Conservation (phyloP, 2,888 invertebrate genomes). For the Malachius bipustulatus region DNA sequence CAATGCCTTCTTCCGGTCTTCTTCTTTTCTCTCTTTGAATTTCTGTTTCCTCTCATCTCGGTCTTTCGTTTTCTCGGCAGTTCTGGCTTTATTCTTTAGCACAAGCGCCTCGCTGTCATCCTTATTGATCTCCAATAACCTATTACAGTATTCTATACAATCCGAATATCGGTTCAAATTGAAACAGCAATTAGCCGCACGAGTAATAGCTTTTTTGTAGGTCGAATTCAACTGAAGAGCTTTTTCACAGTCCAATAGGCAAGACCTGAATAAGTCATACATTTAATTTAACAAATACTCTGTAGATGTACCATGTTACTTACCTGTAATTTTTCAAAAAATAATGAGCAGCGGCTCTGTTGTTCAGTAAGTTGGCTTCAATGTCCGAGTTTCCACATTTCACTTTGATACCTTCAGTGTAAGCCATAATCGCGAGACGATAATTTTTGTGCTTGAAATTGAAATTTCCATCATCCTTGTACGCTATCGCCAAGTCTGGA, state of each 20-base stretch:
- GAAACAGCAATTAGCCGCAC: slow-evolving; percentile 65
- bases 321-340: slow-evolving; percentile 69
- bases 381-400: slow-evolving; percentile 56
- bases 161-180: slow-evolving; percentile 55
- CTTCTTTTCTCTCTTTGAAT: slow-evolving; percentile 35
- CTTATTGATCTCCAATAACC: slow-evolving; percentile 46
- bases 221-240: slow-evolving; percentile 64
- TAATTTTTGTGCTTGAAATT: slow-evolving; percentile 93
- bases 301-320: slow-evolving; percentile 11
- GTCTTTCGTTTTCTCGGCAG: slow-evolving; percentile 40
- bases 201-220: slow-evolving; percentile 63
- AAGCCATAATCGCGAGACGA: slow-evolving; percentile 64
- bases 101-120: slow-evolving; percentile 44
- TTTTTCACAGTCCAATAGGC: slow-evolving; percentile 66
- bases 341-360: slow-evolving; percentile 82
- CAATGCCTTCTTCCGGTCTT: slow-evolving; percentile 37
- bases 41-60: slow-evolving; percentile 46
- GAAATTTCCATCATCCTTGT: slow-evolving; percentile 93
- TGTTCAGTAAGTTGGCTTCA: slow-evolving; percentile 77
- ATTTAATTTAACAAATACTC: slow-evolving; percentile 1
- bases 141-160: slow-evolving; percentile 60
- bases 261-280: slow-evolving; percentile 41
- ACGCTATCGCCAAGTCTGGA: slow-evolving; percentile 68
- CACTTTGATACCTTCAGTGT: slow-evolving; percentile 79
- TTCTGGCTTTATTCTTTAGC: slow-evolving; percentile 43